Percentiles rank a stretch among this genome's conserved stretches.
These are phyloP conservation scores for Drosophila suboccidentalis DNA, from an alignment of 2,888 invertebrate genomes.

Conservation along the genomic window DNA sequence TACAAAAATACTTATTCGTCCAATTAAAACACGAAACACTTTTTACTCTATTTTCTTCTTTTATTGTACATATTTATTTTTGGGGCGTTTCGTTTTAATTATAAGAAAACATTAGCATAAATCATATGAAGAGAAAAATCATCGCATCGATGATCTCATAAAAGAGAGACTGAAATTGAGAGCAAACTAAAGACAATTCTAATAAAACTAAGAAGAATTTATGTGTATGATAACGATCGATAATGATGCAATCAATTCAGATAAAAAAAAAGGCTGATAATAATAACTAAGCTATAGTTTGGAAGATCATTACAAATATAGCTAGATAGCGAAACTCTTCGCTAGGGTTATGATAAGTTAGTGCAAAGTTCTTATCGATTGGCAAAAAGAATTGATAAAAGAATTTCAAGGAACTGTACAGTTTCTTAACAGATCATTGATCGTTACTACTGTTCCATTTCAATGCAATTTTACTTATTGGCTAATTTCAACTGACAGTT, in stretches of 20 bases:
- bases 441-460: background rate
- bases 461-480: background rate
- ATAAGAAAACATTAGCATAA: conserved; percentile 57
- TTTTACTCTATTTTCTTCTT: background rate
- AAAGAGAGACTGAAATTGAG: background rate
- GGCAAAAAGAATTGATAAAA: background rate
- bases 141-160: conserved; percentile 24
- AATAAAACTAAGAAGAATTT: background rate
- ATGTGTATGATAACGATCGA: background rate
- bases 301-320: background rate
- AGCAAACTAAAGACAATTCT: background rate
- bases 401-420: background rate
- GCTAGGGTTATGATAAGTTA: background rate
- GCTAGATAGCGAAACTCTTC: background rate
- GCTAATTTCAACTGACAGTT: background rate
- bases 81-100: conserved; percentile 60
- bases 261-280: background rate
- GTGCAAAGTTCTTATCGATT: background rate
- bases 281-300: background rate
- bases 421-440: background rate
- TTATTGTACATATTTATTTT: conserved; percentile 20
- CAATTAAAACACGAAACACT: conserved; percentile 33
- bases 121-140: conserved; percentile 32
- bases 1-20: conserved; percentile 31
- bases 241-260: background rate